Evolutionary conservation across 1,140 invertebrate genomes (phyloP), one percentile per base, ranked within the genome.

Genomic region (Calliphora vicina): DNA sequence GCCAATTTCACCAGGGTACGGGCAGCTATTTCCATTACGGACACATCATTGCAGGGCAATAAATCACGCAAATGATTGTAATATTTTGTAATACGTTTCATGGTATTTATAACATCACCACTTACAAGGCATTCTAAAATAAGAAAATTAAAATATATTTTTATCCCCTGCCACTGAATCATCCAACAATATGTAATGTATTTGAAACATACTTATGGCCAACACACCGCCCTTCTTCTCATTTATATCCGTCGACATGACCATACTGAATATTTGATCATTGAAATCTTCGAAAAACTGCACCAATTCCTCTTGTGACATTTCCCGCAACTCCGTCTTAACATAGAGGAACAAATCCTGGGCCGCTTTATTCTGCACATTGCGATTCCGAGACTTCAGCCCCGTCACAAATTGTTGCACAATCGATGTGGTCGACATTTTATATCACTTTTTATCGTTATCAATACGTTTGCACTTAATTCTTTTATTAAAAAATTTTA

Each of bases 181-280:
- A 20, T 61, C 27, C 83, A 74, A n/a, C n/a, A n/a, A n/a, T n/a
- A n/a, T n/a, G n/a, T n/a, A n/a, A n/a, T n/a, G n/a, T n/a, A n/a
- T n/a, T 27, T 50, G 29, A 20, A 71, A 92, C 91, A 91, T 91
- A 97, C 96, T 95, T 89, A 99, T 99, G 25, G 98, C 97, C 26
- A 99, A 91, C 84, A 99, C 97, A 76, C 97, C 98, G 73, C 97
- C 98, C 91, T 99, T 99, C 87, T 97, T 98, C 88, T 99, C 97
- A 91, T 97, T 97, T 20, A 96, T 94, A 91, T 99, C 97, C 29
- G 94, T 94, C 84, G 96, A 96, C 5, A 96, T 97, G 1, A 99
- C 97, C 97, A 99, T 97, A 89, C 98, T 96, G 91, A 97, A 97
- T 84, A 99, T 98, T 86, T 98, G 96, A 90, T 97, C 96, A 90